A percentile compares a stretch with the other conserved stretches of the same genome.
phyloP scores from a whole-genome alignment of 2,888 invertebrate genomes.

The Acronicta alni region DNA sequence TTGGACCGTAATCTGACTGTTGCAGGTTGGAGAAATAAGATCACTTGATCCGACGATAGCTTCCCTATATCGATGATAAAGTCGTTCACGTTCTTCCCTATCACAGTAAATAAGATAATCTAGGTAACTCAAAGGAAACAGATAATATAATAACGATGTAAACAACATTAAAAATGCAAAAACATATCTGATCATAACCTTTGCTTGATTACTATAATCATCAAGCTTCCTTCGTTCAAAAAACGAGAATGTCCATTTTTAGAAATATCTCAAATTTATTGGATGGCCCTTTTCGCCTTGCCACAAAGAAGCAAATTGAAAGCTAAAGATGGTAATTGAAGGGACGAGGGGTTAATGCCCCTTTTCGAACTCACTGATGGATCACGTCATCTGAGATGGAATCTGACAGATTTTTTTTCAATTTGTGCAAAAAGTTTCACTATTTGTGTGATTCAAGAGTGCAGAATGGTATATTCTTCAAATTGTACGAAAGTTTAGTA shows the following conservation, averaged over 20 bases:
- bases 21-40: neutral
- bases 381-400: constrained; percentile 80
- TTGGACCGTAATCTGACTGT: too few relatives aligned
- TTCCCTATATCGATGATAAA: too few relatives aligned
- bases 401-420: constrained; percentile 71
- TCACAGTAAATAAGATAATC: neutral
- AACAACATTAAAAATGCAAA: constrained; percentile 10
- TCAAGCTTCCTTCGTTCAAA: constrained; percentile 23
- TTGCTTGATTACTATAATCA: constrained; percentile 32
- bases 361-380: constrained; percentile 81
- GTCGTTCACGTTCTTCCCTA: too few relatives aligned
- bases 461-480: constrained; percentile 21
- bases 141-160: neutral
- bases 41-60: neutral
- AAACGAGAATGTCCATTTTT: constrained; percentile 43
- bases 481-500: constrained; percentile 11
- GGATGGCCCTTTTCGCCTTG: constrained; percentile 75
- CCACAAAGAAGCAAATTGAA: constrained; percentile 86
- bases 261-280: constrained; percentile 70
- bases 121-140: neutral
- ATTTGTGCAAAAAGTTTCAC: constrained; percentile 48
- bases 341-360: constrained; percentile 84
- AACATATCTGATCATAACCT: constrained; percentile 13
- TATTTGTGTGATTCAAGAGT: constrained; percentile 32
- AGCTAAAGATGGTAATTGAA: constrained; percentile 88